phyloP scores from a whole-genome alignment of 2,888 invertebrate genomes.

The Parnassius apollo region DNA sequence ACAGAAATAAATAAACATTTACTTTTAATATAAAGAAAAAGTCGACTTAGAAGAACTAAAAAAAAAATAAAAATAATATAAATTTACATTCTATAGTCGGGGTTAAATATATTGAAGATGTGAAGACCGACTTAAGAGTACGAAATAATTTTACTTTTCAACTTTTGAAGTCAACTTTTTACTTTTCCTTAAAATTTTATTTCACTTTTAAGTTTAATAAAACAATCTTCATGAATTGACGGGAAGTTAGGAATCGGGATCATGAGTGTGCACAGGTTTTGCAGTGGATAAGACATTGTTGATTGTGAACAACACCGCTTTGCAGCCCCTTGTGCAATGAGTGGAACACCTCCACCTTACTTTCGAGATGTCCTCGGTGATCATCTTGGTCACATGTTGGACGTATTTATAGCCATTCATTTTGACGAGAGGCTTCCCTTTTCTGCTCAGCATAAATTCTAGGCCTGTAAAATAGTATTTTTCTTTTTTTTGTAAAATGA shows the following conservation, averaged over 20 bases:
- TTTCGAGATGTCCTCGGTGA: constrained; percentile 24
- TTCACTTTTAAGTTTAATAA: too few species aligned
- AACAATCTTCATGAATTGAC: too few species aligned
- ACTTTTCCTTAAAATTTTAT: too few species aligned
- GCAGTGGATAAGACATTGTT: constrained; percentile 30
- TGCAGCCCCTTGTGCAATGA: constrained; percentile 41
- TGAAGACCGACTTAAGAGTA: too few species aligned
- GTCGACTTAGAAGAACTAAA: too few species aligned
- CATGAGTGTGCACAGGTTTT: constrained; percentile 27
- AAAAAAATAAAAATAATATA: too few species aligned
- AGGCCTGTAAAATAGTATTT: constrained; percentile 8
- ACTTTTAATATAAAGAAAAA: too few species aligned
- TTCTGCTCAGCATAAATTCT: constrained; percentile 1
- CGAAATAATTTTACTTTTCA: too few species aligned
- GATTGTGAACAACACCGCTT: constrained; percentile 40
- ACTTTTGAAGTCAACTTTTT: too few species aligned
- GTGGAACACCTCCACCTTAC: constrained; percentile 50
- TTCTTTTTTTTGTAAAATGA: background rate
- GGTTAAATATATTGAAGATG: too few species aligned
- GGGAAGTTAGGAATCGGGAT: background rate
- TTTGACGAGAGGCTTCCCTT: background rate
- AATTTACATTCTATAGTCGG: too few species aligned
- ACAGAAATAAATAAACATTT: too few species aligned
- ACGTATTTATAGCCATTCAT: constrained; percentile 28
- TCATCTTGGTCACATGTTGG: constrained; percentile 27